Evolutionary conservation across 2,797 vertebrate species (phyloP), one percentile per base, ranked within the genome.

Genomic region (Cetoscarus ocellatus): DNA sequence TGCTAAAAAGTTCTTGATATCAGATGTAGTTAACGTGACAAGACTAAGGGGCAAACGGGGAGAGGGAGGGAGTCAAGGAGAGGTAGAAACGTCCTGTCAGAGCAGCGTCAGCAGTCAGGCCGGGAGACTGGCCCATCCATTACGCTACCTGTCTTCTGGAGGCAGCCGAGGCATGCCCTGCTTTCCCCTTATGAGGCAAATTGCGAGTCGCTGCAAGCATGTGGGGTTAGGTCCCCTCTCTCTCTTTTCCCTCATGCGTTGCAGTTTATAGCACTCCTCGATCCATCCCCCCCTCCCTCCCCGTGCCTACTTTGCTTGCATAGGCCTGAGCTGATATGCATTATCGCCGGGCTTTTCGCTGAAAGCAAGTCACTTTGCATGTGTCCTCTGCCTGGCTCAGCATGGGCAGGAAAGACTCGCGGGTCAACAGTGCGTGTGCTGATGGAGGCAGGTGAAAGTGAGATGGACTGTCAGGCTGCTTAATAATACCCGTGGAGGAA

Each of bases 321-420:
- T 15, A 72, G 80, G 73, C 86, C 79, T 17, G 65, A 79, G 85
- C 82, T 85, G 86, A 90, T 89, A 83, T 91, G 88, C 91, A 88
- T 90, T 88, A 90, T 87, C 50, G 77, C 83, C n/a, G 54, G 80
- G 79, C 79, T 90, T 82, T 80, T 81, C 17, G 81, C 86, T 88
- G 88, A 88, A 89, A 90, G 82, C 86, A 71, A 83, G 88, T 89
- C 90, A 89, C 90, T 92, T 92, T 94, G 91, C 82, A 90, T 89
- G 86, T 91, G 90, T 91, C 89, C 91, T 93, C 82, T 90, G 89
- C 82, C 83, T 78, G 83, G 84, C 84, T 91, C 89, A 91, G 88
- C 88, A 83, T 10, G 13, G 61, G 43, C 17, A 14, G 52, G 54
- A n/a, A 19, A 39, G 71, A 75, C 71, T 76, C 60, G 15, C 57